Evolutionary conservation across 2,888 invertebrate species (phyloP).

Genomic region (Tetragonisca angustula): DNA sequence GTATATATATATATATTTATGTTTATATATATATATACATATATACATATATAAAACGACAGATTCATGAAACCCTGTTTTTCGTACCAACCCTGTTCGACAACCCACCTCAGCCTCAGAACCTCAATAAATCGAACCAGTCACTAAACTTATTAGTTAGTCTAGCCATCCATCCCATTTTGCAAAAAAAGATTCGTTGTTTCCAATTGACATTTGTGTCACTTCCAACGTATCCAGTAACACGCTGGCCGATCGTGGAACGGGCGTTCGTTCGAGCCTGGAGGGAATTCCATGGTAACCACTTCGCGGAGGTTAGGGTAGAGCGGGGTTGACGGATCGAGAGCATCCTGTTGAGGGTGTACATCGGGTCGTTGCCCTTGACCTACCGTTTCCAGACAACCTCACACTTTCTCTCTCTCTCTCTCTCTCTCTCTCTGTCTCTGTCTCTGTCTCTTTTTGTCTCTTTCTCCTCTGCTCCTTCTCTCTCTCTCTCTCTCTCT

Average conservation of each 20-base stretch:
- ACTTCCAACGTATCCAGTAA: slow-evolving; percentile 34
- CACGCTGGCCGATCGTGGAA: slow-evolving; percentile 40
- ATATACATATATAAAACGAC: too few species aligned
- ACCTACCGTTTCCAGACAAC: slow-evolving; percentile 76
- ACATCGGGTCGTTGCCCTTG: slow-evolving; percentile 80
- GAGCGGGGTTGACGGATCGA: slow-evolving; percentile 57
- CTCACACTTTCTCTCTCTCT: slow-evolving; percentile 28
- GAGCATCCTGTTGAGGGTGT: slow-evolving; percentile 68
- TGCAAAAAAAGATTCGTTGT: slow-evolving; percentile 25
- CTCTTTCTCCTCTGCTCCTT: too few species aligned
- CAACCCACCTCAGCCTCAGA: not conserved
- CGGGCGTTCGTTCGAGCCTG: slow-evolving; percentile 52
- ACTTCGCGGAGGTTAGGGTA: slow-evolving; percentile 62
- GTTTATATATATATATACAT: too few species aligned
- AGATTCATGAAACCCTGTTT: not conserved
- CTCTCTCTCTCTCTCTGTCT: not conserved
- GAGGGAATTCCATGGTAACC: slow-evolving; percentile 72
- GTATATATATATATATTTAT: too few species aligned
- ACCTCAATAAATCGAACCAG: not conserved
- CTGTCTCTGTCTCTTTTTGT: not conserved
- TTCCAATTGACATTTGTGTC: slow-evolving; percentile 64
- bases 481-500: not conserved
- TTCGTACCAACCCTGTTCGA: not conserved
- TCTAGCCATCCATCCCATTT: not conserved
- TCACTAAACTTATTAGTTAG: not conserved